phyloP scores from a whole-genome alignment of 92 coral and sea anemone genomes.

The Parazoanthus darwini region DNA sequence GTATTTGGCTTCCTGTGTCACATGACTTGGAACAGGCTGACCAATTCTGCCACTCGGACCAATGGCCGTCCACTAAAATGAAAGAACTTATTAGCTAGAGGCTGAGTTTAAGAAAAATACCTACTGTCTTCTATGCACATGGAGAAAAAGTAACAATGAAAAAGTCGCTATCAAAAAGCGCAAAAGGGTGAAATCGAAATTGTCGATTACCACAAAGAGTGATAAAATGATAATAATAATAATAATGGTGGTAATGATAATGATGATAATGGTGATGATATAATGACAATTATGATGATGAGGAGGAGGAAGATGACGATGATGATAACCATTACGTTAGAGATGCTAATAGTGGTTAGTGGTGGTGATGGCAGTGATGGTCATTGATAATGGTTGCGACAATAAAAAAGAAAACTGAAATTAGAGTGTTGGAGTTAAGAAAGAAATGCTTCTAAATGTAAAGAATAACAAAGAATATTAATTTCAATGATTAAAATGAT shows the following conservation, averaged over 20 bases:
- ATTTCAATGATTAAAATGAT: background rate
- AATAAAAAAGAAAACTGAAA: background rate
- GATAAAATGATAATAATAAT: too few relatives aligned
- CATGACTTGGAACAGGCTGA: constrained; percentile 33
- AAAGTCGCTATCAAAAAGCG: background rate
- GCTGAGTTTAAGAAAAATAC: background rate
- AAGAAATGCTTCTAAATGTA: background rate
- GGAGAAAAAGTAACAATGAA: background rate
- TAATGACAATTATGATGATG: too few relatives aligned
- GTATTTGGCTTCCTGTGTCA: constrained; percentile 10
- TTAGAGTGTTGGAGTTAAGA: background rate
- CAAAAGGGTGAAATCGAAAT: too few relatives aligned
- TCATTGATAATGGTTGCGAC: background rate
- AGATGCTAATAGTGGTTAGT: background rate
- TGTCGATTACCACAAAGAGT: too few relatives aligned
- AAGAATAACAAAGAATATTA: background rate
- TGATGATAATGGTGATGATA: background rate
- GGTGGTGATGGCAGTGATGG: background rate
- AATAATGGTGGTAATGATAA: background rate
- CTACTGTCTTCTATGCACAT: background rate
- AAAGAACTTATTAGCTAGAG: background rate
- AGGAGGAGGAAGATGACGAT: background rate
- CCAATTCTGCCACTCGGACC: constrained; percentile 40
- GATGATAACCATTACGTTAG: background rate
- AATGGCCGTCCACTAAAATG: constrained; percentile 32